Conservation (phyloP, 2,888 invertebrate genomes). For the Leucophenga montana region DNA sequence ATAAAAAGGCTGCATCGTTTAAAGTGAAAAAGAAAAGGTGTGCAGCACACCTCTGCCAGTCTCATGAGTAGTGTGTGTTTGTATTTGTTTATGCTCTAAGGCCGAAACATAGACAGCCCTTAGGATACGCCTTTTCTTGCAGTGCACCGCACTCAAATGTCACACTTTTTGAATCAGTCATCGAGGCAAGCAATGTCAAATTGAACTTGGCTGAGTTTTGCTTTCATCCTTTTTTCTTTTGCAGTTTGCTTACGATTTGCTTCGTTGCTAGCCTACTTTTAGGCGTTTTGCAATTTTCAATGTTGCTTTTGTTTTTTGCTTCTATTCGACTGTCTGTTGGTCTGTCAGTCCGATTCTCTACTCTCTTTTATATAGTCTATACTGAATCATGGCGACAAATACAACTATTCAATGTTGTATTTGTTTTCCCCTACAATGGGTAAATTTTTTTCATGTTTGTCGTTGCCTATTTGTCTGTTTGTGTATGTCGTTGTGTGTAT, state of each 20-base stretch:
- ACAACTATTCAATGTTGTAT: not conserved
- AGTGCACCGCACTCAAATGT: not conserved
- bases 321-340: not conserved
- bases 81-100: too few species aligned
- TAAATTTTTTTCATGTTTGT: not conserved
- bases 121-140: not conserved
- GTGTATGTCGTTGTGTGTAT: constrained; percentile 39
- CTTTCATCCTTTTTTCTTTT: not conserved
- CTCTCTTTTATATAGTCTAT: not conserved
- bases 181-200: not conserved
- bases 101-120: not conserved
- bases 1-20: not conserved
- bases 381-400: constrained; percentile 4
- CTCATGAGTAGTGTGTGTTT: too few species aligned
- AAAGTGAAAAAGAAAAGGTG: constrained; percentile 6
- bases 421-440: not conserved
- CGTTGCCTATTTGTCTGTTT: not conserved
- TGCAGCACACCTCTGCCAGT: not conserved
- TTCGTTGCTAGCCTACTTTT: not conserved
- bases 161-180: not conserved
- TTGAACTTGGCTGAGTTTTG: constrained; percentile 4
- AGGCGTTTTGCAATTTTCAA: not conserved
- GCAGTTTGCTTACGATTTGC: not conserved
- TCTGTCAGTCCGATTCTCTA: not conserved
- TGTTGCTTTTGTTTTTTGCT: not conserved